phyloP scores from a whole-genome alignment of 53 echinoderm and acorn worm genomes.

The Temnopleurus reevesii region DNA sequence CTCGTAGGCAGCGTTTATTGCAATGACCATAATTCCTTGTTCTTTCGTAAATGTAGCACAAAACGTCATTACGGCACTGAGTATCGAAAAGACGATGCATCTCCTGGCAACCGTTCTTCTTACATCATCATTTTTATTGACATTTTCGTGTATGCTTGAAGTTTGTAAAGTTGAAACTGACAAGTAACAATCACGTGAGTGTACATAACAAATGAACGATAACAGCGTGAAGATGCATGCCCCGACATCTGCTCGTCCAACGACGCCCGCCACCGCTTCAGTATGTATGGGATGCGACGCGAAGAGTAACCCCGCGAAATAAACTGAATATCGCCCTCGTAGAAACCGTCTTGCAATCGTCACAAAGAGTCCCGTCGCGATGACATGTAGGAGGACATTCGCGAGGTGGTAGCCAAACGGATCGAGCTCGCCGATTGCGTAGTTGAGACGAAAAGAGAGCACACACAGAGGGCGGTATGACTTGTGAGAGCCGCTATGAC shows the following conservation, averaged over 20 bases:
- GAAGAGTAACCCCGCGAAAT: constrained; percentile 67
- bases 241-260: constrained; percentile 91
- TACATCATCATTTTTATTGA: not conserved
- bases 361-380: constrained; percentile 65
- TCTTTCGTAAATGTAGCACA: constrained; percentile 86
- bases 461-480: constrained; percentile 87
- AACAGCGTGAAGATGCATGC: constrained; percentile 80
- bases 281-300: constrained; percentile 91
- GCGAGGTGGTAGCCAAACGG: constrained; percentile 75
- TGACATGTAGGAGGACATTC: constrained; percentile 69
- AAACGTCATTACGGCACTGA: constrained; percentile 47
- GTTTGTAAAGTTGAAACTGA: not conserved
- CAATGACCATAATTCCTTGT: constrained; percentile 89
- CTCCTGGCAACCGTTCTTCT: not conserved
- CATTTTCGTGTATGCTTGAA: not conserved
- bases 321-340: not conserved
- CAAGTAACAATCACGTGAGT: not conserved
- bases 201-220: constrained; percentile 80
- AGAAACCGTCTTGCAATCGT: constrained; percentile 55
- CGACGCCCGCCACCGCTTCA: constrained; percentile 95
- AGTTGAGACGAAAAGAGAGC: constrained; percentile 74
- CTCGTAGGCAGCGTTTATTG: constrained; percentile 90
- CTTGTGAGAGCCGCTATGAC: constrained; percentile 76
- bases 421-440: constrained; percentile 68
- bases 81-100: not conserved